phyloP scores from a whole-genome alignment of 2,797 vertebrate species.

The Sebastes hopkinsi region DNA sequence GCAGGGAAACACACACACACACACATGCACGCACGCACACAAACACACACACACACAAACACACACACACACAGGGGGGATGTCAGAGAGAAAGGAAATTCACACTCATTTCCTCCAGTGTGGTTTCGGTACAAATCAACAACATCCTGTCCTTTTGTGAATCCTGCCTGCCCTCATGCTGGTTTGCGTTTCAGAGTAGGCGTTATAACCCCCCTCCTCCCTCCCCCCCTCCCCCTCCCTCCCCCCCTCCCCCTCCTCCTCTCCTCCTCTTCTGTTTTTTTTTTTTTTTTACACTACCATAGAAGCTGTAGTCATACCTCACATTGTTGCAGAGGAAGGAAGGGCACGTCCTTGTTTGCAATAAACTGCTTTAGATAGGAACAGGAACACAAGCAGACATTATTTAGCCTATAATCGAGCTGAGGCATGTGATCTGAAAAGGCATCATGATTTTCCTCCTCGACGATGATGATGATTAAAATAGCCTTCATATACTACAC shows the following conservation, averaged over 20 bases:
- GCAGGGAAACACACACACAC: neutral
- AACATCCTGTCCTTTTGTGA: slow-evolving; percentile 97
- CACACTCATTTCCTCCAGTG: slow-evolving; percentile 94
- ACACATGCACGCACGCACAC: neutral
- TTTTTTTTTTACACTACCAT: slow-evolving; percentile 54
- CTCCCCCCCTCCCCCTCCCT: neutral
- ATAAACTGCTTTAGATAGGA: slow-evolving; percentile 62
- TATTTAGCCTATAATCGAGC: slow-evolving; percentile 42
- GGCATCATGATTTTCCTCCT: neutral
- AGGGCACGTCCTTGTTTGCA: slow-evolving; percentile 71
- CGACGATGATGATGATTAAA: neutral
- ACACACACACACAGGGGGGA: slow-evolving; percentile 80
- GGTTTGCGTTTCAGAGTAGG: slow-evolving; percentile 76
- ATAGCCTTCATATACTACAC: neutral
- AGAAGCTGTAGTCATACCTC: slow-evolving; percentile 64
- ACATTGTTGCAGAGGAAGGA: slow-evolving; percentile 74
- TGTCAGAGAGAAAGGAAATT: slow-evolving; percentile 91
- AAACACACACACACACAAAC: slow-evolving; percentile 22
- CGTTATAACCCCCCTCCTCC: slow-evolving; percentile 52
- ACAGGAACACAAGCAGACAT: slow-evolving; percentile 44
- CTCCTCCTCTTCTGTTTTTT: neutral
- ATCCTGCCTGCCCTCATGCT: slow-evolving; percentile 87
- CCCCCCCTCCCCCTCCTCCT: neutral
- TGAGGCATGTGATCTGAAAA: slow-evolving; percentile 26
- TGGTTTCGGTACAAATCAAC: slow-evolving; percentile 96